Conservation (phyloP, 2,888 invertebrate genomes). For the Drosophila macrothrix region DNA sequence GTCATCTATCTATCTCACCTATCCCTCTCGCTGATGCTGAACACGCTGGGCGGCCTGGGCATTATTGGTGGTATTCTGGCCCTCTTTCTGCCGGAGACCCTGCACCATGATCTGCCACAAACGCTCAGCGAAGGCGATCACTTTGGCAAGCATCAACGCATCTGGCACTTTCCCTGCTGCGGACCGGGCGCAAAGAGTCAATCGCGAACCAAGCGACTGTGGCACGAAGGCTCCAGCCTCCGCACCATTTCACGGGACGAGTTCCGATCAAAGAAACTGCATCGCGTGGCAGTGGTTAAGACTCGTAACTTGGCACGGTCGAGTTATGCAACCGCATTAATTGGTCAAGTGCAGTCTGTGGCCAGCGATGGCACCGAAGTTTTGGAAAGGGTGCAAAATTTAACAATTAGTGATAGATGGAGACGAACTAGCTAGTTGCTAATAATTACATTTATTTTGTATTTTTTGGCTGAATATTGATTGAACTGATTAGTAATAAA, state of each 20-base stretch:
- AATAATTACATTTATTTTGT: neutral
- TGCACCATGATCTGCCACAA: slow-evolving; percentile 93
- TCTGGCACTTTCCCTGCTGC: slow-evolving; percentile 92
- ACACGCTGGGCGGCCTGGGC: slow-evolving; percentile 89
- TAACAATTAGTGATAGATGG: neutral
- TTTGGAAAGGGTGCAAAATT: slow-evolving; percentile 21
- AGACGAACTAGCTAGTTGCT: neutral
- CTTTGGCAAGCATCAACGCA: slow-evolving; percentile 91
- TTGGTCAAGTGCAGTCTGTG: neutral
- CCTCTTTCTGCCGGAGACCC: slow-evolving; percentile 93
- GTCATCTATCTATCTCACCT: slow-evolving; percentile 92
- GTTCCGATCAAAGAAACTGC: slow-evolving; percentile 53
- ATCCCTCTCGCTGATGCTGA: slow-evolving; percentile 64
- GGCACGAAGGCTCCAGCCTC: slow-evolving; percentile 66
- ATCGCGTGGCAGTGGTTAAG: slow-evolving; percentile 41
- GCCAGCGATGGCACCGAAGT: slow-evolving; percentile 10
- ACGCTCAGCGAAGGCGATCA: slow-evolving; percentile 94
- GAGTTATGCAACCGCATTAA: neutral
- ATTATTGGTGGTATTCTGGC: slow-evolving; percentile 90
- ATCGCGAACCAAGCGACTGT: neutral
- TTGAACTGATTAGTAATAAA: too few relatives aligned
- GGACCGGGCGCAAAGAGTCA: slow-evolving; percentile 86
- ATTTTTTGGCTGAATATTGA: neutral
- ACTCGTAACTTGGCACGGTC: neutral
- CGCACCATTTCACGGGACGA: slow-evolving; percentile 60